A percentile compares a stretch with the other conserved stretches of the same genome.
These are phyloP conservation scores for Drosophila mimetica DNA, from an alignment of 2,888 invertebrate species.

Conservation along the genomic window DNA sequence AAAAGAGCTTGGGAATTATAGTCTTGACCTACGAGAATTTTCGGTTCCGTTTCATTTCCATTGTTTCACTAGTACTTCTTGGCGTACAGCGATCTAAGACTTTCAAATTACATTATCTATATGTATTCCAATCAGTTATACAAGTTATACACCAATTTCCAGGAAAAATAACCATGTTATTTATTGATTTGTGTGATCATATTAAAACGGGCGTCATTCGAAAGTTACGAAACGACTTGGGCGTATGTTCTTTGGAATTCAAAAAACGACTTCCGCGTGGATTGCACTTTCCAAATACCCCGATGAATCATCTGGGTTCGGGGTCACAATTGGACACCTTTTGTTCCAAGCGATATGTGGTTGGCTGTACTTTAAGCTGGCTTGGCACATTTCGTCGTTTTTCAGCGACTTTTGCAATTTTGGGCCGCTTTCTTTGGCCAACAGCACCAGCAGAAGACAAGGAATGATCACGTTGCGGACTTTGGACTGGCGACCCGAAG, in stretches of 20 bases:
- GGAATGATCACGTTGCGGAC: slow-evolving; percentile 28
- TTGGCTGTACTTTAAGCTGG: slow-evolving; percentile 11
- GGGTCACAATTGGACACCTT: slow-evolving; percentile 45
- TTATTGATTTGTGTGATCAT: neutral
- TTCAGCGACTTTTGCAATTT: slow-evolving; percentile 23
- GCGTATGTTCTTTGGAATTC: slow-evolving; percentile 12
- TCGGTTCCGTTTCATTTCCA: no score
- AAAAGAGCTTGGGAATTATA: no score
- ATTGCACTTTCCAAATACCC: slow-evolving; percentile 26
- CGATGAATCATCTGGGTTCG: slow-evolving; percentile 48
- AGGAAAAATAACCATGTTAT: neutral
- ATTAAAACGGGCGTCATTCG: slow-evolving; percentile 5
- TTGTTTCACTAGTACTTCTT: no score
- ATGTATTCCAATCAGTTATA: no score
- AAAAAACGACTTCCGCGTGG: slow-evolving; percentile 31
- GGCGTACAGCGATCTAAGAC: no score
- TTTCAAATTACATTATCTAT: no score
- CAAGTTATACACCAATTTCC: no score
- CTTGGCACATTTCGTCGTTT: slow-evolving; percentile 18
- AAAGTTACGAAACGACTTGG: slow-evolving; percentile 14
- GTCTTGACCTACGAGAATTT: neutral
- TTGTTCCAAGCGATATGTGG: slow-evolving; percentile 15
- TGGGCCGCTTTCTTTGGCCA: slow-evolving; percentile 32
- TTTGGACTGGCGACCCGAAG: slow-evolving; percentile 19
- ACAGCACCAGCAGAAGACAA: neutral